Conservation (phyloP, 2,888 invertebrate genomes). For the Bruchidius siliquastri region DNA sequence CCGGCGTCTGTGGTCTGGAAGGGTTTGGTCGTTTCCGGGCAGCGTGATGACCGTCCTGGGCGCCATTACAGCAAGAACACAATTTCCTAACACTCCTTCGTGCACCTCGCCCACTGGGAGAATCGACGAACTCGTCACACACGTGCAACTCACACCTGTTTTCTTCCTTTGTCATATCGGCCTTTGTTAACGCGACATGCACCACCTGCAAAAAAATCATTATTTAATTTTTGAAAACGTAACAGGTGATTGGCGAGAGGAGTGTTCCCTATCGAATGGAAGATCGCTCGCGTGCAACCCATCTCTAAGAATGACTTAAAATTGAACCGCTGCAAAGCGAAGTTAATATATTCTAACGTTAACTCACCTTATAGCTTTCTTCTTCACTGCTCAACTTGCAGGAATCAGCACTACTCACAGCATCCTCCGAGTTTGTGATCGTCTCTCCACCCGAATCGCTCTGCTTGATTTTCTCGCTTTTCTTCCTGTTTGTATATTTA, state of each 20-base stretch:
- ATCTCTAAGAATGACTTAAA: too few relatives aligned
- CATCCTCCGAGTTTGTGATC: conserved; percentile 44
- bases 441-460: conserved; percentile 26
- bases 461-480: conserved; percentile 32
- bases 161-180: conserved; percentile 31
- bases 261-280: too few relatives aligned
- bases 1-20: conserved; percentile 38
- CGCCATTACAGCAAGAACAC: conserved; percentile 45
- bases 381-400: conserved; percentile 26
- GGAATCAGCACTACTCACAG: conserved; percentile 38
- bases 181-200: conserved; percentile 37
- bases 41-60: conserved; percentile 28
- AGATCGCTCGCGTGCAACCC: too few relatives aligned
- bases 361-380: conserved; percentile 1
- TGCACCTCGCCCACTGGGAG: conserved; percentile 39
- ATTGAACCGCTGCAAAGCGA: too few relatives aligned
- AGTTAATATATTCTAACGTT: not conserved
- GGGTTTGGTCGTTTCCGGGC: conserved; percentile 33
- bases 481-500: conserved; percentile 46
- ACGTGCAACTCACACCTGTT: conserved; percentile 36
- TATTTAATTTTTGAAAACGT: too few relatives aligned
- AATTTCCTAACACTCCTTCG: conserved; percentile 41
- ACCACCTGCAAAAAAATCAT: conserved; percentile 23
- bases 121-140: conserved; percentile 33
- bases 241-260: too few relatives aligned